Conservation (phyloP, 2,797 vertebrate species). For the Tolypeutes matacus region DNA sequence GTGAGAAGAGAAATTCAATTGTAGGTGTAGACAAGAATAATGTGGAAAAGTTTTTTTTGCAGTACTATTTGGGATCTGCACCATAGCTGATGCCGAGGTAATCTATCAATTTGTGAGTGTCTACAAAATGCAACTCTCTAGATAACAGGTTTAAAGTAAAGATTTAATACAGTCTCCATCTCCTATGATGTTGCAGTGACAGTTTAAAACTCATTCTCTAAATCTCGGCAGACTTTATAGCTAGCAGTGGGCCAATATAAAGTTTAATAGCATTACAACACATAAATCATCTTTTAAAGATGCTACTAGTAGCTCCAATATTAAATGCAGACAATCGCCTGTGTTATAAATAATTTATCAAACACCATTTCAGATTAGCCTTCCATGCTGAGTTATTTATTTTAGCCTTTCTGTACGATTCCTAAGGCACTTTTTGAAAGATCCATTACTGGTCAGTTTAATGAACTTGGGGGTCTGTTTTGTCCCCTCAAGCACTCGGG, state of each 20-base stretch:
- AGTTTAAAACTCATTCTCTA: slow-evolving; percentile 97
- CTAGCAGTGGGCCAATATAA: slow-evolving; percentile 94
- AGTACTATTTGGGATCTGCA: slow-evolving; percentile 84
- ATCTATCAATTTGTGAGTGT: slow-evolving; percentile 94
- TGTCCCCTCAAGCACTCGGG: slow-evolving; percentile 91
- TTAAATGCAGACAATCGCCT: slow-evolving; percentile 98
- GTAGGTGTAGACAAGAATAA: slow-evolving; percentile 82
- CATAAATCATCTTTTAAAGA: slow-evolving; percentile 99
- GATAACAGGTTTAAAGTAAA: slow-evolving; percentile 95
- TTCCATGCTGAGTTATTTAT: slow-evolving; percentile 94
- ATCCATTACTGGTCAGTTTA: slow-evolving; percentile 93
- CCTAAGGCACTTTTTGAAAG: slow-evolving; percentile 94
- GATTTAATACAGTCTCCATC: slow-evolving; percentile 93
- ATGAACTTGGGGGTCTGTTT: slow-evolving; percentile 92
- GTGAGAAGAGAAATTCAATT: slow-evolving; percentile 82
- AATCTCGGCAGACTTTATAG: slow-evolving; percentile 96
- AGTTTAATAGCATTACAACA: slow-evolving; percentile 96
- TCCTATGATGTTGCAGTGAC: slow-evolving; percentile 92
- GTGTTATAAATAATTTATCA: slow-evolving; percentile 99
- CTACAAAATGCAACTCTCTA: slow-evolving; percentile 95
- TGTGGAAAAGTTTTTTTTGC: slow-evolving; percentile 83
- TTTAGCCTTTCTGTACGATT: slow-evolving; percentile 93
- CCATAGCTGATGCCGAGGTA: slow-evolving; percentile 87
- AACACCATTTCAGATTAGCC: slow-evolving; percentile 90
- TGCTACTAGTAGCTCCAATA: slow-evolving; percentile 95